Evolutionary conservation across 2,113 vertebrate species (phyloP).

Genomic region (Peromyscus maniculatus): DNA sequence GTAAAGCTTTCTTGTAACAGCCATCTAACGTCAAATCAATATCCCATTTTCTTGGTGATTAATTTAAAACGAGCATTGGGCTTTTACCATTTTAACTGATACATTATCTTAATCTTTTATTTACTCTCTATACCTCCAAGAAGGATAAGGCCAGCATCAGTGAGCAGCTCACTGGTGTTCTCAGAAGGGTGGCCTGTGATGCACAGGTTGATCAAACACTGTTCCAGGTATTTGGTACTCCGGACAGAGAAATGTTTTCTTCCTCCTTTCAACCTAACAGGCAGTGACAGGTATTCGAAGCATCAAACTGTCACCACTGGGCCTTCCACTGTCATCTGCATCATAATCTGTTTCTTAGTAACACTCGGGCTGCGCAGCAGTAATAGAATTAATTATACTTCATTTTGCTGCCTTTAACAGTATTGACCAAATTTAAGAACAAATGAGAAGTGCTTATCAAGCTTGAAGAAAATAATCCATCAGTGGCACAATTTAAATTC

Average conservation of each 20-base stretch:
- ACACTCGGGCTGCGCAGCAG: slow-evolving; percentile 87
- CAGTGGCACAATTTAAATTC: slow-evolving; percentile 95
- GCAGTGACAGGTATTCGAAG: slow-evolving; percentile 78
- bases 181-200: neutral
- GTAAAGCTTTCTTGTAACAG: slow-evolving; percentile 62
- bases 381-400: slow-evolving; percentile 95
- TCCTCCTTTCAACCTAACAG: slow-evolving; percentile 69
- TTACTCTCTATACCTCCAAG: slow-evolving; percentile 65
- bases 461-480: slow-evolving; percentile 96
- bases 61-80: slow-evolving; percentile 70
- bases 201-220: neutral
- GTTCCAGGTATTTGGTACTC: slow-evolving; percentile 11
- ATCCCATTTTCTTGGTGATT: slow-evolving; percentile 80
- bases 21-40: slow-evolving; percentile 70
- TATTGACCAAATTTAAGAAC: slow-evolving; percentile 95
- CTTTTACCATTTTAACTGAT: slow-evolving; percentile 58
- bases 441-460: slow-evolving; percentile 95
- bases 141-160: slow-evolving; percentile 16
- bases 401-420: slow-evolving; percentile 95
- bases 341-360: slow-evolving; percentile 89
- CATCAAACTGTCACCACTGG: slow-evolving; percentile 84
- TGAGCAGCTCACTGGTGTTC: neutral
- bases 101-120: slow-evolving; percentile 66
- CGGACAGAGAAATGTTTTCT: slow-evolving; percentile 56
- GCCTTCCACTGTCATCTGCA: slow-evolving; percentile 85